Percentiles rank a stretch among this genome's conserved stretches.
These are phyloP conservation scores for Candidula unifasciata DNA, from an alignment of 2,888 invertebrate species.

Conservation along the genomic window DNA sequence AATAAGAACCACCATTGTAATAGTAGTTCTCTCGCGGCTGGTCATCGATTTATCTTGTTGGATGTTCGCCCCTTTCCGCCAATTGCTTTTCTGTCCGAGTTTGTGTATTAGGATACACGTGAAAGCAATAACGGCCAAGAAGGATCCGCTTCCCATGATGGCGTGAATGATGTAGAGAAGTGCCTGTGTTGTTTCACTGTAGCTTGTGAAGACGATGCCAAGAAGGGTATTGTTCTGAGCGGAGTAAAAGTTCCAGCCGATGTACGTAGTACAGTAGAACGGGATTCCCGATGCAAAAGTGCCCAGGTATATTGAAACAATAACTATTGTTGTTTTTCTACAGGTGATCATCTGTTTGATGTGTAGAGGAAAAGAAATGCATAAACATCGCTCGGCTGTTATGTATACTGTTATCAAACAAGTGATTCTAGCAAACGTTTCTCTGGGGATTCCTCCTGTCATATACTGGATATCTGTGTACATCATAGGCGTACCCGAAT, in stretches of 20 bases:
- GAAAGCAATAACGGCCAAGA: not conserved
- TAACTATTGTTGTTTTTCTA: not conserved
- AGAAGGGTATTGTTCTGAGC: not conserved
- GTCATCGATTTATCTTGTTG: not conserved
- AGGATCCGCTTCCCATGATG: not conserved
- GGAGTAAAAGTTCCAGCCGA: not conserved
- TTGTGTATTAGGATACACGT: not conserved
- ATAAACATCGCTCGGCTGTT: constrained; percentile 13
- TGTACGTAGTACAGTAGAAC: not conserved
- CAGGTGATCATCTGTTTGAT: constrained; percentile 22
- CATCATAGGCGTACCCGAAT: not conserved
- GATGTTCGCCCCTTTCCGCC: not conserved
- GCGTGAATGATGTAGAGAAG: not conserved
- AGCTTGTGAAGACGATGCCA: not conserved
- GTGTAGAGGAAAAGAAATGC: constrained; percentile 12
- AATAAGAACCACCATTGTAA: not conserved
- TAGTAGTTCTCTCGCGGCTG: not conserved
- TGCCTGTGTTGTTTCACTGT: not conserved
- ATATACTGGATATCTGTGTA: not conserved
- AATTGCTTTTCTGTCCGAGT: not conserved
- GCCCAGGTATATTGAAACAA: not conserved
- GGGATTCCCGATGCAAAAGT: not conserved
- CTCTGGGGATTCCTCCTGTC: not conserved
- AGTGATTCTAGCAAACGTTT: constrained; percentile 18
- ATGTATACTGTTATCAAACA: constrained; percentile 13